Percentiles rank a stretch among this genome's conserved stretches.
These are phyloP conservation scores for Nothocercus julius DNA, from an alignment of 2,113 vertebrate species.

Conservation along the genomic window DNA sequence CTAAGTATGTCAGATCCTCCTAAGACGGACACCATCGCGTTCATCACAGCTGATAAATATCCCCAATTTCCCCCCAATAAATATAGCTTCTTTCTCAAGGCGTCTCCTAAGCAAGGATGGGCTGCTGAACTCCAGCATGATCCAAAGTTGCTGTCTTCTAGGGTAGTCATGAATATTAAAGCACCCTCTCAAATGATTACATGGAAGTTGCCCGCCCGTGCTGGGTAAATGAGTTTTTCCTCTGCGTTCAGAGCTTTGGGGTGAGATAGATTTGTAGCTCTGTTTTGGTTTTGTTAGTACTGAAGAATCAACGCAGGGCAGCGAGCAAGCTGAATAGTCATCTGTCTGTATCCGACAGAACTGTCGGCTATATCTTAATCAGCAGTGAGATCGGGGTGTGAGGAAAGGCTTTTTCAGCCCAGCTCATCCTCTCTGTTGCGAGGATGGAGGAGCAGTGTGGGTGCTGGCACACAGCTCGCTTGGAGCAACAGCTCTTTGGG, in stretches of 20 bases:
- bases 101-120: not conserved
- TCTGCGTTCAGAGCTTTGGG: not conserved
- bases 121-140: not conserved
- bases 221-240: not conserved
- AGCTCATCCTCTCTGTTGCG: not conserved
- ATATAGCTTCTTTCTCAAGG: not conserved
- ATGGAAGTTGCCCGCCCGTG: not conserved
- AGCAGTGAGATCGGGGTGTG: not conserved
- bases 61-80: not conserved
- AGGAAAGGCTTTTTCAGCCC: not conserved
- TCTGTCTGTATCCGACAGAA: not conserved
- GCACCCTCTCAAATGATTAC: not conserved
- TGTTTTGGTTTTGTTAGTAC: not conserved
- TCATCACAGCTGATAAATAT: not conserved
- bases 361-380: not conserved
- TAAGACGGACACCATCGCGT: not conserved
- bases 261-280: not conserved
- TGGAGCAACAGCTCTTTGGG: rapidly evolving
- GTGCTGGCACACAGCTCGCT: not conserved
- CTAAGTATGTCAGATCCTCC: not conserved
- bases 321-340: constrained; percentile 25
- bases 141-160: not conserved
- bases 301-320: constrained; percentile 23
- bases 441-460: not conserved
- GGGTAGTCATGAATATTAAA: not conserved